Base-by-base conservation (phyloP, 2,888 invertebrate species). In the Polydesmus complanatus region DNA sequence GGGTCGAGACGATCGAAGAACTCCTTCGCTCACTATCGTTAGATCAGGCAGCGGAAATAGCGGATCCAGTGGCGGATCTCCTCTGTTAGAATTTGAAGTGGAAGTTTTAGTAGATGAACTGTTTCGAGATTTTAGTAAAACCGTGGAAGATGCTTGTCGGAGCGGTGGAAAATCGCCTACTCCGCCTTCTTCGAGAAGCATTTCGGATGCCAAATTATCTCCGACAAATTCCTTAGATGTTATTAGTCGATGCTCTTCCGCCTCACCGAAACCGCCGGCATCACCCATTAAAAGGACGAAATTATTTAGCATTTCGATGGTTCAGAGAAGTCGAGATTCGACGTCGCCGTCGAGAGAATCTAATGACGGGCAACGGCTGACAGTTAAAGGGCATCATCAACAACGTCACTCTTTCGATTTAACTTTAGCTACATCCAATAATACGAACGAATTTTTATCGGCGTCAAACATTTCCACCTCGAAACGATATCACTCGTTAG, bases 1-100 rank as follows among this genome's bases (percentile, higher is more conserved):
- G 37, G 5, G 8, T 5, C 8, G 5, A 14, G 37, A 37, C 37
- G 14, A 37, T 5, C 37, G 37, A 8, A 37, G 8, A 8, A 37
- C 37, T 8, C 37, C 37, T 37, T 37, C 37, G 14, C 14, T 37
- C 5, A 37, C 52, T 8, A 54, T 54, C 23, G 54, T 21, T 54
- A 5, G 54, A 8, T 18, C 21, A 11, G 54, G n/a, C 8, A 14
- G 25, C 8, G n/a, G 25, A 54, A 23, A 54, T 25, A 21, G 25
- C 8, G n/a, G 47, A 14, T 37, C 22, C 8, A n/a, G 21, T 21
- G 47, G 8, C n/a, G 25, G 54, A n/a, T 53, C 60, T 25, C 60
- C 60, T n/a, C 47, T 59, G 22, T 25, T 59, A 54, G 60, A 59
- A 47, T 59, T 59, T 37, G 60, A 59, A 59, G 60, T 59, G 19